phyloP scores from a whole-genome alignment of 2,113 vertebrate genomes.

The Dolichotis patagonum region DNA sequence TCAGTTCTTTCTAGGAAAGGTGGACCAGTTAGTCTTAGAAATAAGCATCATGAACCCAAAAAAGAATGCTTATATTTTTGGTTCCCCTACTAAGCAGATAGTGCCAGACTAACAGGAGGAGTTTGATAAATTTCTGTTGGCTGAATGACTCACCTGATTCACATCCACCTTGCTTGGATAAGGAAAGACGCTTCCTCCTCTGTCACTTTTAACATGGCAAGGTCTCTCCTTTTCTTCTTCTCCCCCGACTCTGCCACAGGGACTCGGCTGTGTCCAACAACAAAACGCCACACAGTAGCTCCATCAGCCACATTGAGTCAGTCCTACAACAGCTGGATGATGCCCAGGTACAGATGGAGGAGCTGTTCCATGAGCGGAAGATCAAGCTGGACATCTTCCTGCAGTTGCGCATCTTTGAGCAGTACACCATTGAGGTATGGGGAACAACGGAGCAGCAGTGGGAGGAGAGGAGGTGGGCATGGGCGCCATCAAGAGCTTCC shows the following conservation, averaged over 20 bases:
- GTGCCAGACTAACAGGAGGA: background rate
- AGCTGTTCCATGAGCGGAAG: constrained; percentile 97
- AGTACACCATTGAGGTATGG: constrained; percentile 97
- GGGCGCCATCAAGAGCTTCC: background rate
- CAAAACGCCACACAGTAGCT: constrained; percentile 97
- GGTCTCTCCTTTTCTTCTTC: background rate
- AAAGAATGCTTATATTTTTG: background rate
- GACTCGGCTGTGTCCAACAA: constrained; percentile 97
- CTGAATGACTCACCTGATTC: background rate
- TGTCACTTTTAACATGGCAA: constrained; percentile 39
- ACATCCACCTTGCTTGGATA: background rate
- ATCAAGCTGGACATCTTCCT: constrained; percentile 99
- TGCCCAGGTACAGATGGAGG: constrained; percentile 98
- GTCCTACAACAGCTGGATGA: constrained; percentile 98
- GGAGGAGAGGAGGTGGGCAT: background rate
- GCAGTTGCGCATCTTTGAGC: constrained; percentile 97
- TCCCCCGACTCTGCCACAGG: constrained; percentile 83
- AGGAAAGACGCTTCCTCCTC: background rate
- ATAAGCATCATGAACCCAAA: background rate
- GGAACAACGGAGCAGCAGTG: background rate
- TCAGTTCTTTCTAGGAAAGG: background rate
- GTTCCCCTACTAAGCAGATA: background rate
- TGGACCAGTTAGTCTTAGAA: background rate
- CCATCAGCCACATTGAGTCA: constrained; percentile 97
- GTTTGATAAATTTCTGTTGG: background rate